Evolutionary conservation across 2,888 invertebrate genomes (phyloP), one percentile per base, ranked within the genome.

Genomic region (Drosophila barbarae): DNA sequence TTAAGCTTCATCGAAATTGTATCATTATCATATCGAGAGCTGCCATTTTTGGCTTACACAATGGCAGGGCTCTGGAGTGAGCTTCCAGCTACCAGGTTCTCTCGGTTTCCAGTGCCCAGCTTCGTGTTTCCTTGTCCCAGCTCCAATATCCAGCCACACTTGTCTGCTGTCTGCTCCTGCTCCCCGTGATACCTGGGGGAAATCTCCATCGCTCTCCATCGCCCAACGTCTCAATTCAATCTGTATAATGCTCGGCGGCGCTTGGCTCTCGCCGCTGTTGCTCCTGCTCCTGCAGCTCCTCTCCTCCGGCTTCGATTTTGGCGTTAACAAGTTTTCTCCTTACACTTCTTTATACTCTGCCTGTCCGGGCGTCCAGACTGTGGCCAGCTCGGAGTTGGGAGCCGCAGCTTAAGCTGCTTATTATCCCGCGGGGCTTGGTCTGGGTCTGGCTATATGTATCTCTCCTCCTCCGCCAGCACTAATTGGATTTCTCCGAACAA

Each of bases 11-110:
- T 76, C 76, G 79, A 84, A 80, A 81, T 81, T 78, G 78, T 81
- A 82, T 84, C 84, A 84, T 80, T 80, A 80, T 84, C 80, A 78
- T 82, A 81, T 84, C 76, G 73, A 78, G 74, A 69, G 70, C 61
- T 78, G 76, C 72, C 84, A 74, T 66, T 81, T 72, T 60, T 60
- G 67, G 56, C 66, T 71, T 65, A 59, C 71, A 71, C 57, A 53
- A 63, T 50, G 41, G n/a, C 39, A 7, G 36, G 28, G 42, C 56
- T 46, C 15, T 15, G 36, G 21, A 30, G 46, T 28, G 36, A 15
- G 15, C 49, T 42, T 15, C 44, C 15, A 42, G 26, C 42, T n/a
- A 26, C 13, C 23, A 41, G 18, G 39, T 34, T 18, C 18, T 1
- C 30, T 2, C 13, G 15, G 39, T 26, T 23, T 1, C 34, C 13